Evolutionary conservation across 2,797 vertebrate genomes (phyloP).

Genomic region (Buphagus erythrorhynchus): DNA sequence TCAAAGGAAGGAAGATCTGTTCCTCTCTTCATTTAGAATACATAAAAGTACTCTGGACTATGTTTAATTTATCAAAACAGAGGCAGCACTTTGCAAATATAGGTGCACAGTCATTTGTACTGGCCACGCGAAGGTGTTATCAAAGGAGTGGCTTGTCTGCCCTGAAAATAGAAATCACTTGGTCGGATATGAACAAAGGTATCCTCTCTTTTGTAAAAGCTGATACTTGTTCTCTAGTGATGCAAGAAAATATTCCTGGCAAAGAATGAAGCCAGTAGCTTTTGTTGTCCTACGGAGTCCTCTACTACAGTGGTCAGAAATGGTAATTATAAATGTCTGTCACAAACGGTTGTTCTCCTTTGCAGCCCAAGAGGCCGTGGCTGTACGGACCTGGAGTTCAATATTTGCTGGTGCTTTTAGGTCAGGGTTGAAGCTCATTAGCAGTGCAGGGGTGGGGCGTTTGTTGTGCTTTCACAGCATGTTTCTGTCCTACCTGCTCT

Average conservation of each 20-base stretch:
- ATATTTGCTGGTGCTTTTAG: not conserved
- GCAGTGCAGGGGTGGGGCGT: not conserved
- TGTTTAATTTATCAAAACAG: slow-evolving; percentile 49
- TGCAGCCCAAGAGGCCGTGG: not conserved
- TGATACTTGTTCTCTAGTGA: not conserved
- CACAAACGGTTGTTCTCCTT: not conserved
- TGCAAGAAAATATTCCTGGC: not conserved
- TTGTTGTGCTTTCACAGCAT: not conserved
- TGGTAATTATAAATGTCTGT: not conserved
- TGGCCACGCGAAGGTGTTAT: not conserved
- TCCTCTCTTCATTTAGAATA: slow-evolving; percentile 24
- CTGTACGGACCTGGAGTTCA: not conserved
- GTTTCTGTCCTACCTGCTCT: slow-evolving; percentile 42
- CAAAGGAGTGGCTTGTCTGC: not conserved
- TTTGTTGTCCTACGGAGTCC: not conserved
- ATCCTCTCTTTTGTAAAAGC: not conserved
- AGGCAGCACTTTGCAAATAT: slow-evolving; percentile 18
- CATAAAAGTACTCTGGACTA: not conserved
- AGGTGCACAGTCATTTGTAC: not conserved
- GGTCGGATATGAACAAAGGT: not conserved
- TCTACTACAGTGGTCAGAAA: not conserved
- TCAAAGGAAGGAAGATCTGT: slow-evolving; percentile 54
- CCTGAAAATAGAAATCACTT: not conserved
- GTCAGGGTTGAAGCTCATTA: slow-evolving; percentile 25
- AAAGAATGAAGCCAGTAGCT: not conserved